phyloP scores from a whole-genome alignment of 2,888 invertebrate species.

The Acrobasis consociella region DNA sequence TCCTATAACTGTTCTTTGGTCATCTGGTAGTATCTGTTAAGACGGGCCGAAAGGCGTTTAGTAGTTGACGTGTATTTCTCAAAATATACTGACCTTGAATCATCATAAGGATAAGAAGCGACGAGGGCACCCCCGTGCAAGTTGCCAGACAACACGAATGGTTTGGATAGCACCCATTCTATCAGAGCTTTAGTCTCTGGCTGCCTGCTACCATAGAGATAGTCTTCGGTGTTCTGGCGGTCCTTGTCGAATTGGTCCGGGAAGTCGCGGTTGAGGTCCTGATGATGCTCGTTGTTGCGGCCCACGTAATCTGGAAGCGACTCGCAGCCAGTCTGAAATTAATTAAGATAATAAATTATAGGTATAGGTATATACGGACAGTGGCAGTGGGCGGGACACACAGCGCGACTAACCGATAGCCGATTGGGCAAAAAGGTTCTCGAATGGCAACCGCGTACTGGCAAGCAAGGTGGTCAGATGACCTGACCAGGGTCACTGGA shows the following conservation, averaged over 20 bases:
- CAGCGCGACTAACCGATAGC: too few relatives aligned
- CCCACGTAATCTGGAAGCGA: conserved; percentile 86
- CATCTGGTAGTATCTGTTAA: conserved; percentile 7
- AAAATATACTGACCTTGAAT: conserved; percentile 84
- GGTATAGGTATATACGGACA: too few relatives aligned
- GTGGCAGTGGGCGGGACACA: too few relatives aligned
- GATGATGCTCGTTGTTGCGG: conserved; percentile 89
- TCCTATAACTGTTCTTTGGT: conserved; percentile 68
- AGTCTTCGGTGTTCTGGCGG: conserved; percentile 62
- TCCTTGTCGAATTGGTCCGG: conserved; percentile 91
- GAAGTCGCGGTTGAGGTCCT: conserved; percentile 96
- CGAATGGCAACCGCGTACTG: too few relatives aligned
- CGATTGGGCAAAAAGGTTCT: too few relatives aligned
- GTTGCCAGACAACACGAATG: conserved; percentile 96
- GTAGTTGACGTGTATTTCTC: neutral
- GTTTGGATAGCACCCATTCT: conserved; percentile 92
- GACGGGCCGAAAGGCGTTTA: neutral
- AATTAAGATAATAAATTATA: too few relatives aligned
- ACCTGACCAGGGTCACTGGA: too few relatives aligned
- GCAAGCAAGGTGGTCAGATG: too few relatives aligned
- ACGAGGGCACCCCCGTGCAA: conserved; percentile 98
- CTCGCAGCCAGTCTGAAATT: conserved; percentile 89
- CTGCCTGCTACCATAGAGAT: conserved; percentile 85
- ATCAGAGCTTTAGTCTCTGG: conserved; percentile 95
- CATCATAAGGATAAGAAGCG: conserved; percentile 98